Conservation (phyloP, 2,797 vertebrate genomes). For the Arctocebus calabarensis region DNA sequence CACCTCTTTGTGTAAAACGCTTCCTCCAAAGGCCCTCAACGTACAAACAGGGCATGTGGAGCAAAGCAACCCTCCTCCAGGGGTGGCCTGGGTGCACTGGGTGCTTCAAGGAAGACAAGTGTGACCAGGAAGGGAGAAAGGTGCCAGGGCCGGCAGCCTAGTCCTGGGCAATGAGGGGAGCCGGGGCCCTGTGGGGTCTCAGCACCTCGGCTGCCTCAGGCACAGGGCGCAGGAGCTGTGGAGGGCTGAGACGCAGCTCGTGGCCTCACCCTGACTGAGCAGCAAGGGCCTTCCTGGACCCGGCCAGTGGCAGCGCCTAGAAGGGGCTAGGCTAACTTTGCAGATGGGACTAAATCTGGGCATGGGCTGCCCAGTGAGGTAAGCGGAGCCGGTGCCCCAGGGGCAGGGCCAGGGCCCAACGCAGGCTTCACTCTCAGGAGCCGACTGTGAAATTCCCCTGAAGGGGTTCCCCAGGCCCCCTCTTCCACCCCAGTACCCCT, state of each 20-base stretch:
- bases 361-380: not conserved
- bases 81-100: no score
- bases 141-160: accelerated
- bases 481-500: not conserved
- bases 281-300: not conserved
- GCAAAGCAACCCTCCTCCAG: not conserved
- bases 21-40: not conserved
- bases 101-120: not conserved
- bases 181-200: not conserved
- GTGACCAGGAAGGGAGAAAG: not conserved
- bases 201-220: not conserved
- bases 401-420: not conserved
- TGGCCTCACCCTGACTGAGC: no score
- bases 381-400: not conserved
- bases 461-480: not conserved
- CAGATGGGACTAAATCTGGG: not conserved
- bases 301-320: not conserved
- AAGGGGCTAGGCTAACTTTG: not conserved
- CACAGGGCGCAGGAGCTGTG: accelerated
- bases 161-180: not conserved
- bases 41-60: not conserved
- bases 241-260: not conserved
- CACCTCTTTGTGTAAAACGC: not conserved
- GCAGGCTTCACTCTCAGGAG: not conserved
- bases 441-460: not conserved